Conservation (phyloP, 35 echinoderm and acorn worm genomes). For the Antedon bifida region DNA sequence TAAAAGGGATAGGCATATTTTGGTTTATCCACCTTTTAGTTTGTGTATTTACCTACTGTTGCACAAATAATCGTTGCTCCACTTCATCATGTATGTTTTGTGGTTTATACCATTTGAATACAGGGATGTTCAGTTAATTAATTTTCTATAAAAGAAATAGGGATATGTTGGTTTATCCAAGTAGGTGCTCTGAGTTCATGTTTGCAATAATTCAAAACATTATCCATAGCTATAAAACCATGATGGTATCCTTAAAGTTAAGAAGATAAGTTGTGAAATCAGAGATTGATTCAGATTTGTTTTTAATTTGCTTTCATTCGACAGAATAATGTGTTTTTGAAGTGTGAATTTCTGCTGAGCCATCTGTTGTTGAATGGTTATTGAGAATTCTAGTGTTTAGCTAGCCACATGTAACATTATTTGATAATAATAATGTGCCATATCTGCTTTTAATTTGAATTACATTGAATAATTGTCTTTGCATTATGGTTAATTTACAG, state of each 20-base stretch:
- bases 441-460: too few species aligned
- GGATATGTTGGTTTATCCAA: neutral
- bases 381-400: neutral
- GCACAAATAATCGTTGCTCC: too few species aligned
- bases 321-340: neutral
- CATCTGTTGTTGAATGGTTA: neutral
- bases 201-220: neutral
- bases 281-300: neutral
- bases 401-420: neutral
- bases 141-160: neutral
- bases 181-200: neutral
- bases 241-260: neutral
- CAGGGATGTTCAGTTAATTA: neutral
- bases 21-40: too few species aligned
- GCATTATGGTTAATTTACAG: too few species aligned
- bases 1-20: too few species aligned
- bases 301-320: neutral
- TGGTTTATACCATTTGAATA: too few species aligned
- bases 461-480: too few species aligned
- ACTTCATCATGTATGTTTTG: too few species aligned
- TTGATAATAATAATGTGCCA: neutral
- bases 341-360: neutral
- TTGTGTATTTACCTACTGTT: too few species aligned
- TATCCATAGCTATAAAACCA: neutral
- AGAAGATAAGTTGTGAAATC: neutral